Percentiles rank a stretch among this genome's conserved stretches.
phyloP scores from a whole-genome alignment of 2,888 invertebrate genomes.

The Tenthredo amoena region DNA sequence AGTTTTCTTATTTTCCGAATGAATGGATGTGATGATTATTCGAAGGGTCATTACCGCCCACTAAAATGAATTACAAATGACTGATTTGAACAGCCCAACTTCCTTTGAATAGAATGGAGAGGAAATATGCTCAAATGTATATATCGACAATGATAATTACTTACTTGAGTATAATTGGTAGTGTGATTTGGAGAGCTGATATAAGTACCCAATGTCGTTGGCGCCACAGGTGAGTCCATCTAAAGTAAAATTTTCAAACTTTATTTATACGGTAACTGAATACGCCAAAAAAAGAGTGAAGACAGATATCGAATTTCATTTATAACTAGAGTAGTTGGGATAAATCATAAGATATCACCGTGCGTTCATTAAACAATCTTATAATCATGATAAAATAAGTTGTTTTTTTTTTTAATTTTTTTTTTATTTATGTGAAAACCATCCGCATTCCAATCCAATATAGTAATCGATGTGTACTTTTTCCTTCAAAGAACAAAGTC shows the following conservation, averaged over 20 bases:
- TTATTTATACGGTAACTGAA: background rate
- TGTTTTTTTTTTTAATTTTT: background rate
- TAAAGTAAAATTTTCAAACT: conserved; percentile 69
- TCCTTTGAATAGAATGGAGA: background rate
- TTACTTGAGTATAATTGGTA: conserved; percentile 76
- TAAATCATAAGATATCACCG: conserved; percentile 11
- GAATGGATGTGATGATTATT: too few relatives aligned
- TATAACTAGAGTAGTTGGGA: background rate
- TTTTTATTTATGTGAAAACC: background rate
- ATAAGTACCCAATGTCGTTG: conserved; percentile 73
- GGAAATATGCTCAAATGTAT: background rate
- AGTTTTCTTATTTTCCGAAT: too few relatives aligned
- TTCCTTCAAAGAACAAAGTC: background rate
- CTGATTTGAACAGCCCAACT: too few relatives aligned
- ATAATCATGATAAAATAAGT: background rate
- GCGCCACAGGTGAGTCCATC: conserved; percentile 80
- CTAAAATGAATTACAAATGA: too few relatives aligned
- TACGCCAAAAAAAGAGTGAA: background rate
- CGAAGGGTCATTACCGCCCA: too few relatives aligned
- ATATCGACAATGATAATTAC: conserved; percentile 46
- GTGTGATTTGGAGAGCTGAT: conserved; percentile 77
- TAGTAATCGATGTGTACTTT: background rate
- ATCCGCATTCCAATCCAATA: conserved; percentile 9
- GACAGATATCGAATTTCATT: background rate
- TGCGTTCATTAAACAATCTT: conserved; percentile 19